These are phyloP conservation scores for Elaeidobius kamerunicus DNA, from an alignment of 2,888 invertebrate genomes.

Conservation along the genomic window DNA sequence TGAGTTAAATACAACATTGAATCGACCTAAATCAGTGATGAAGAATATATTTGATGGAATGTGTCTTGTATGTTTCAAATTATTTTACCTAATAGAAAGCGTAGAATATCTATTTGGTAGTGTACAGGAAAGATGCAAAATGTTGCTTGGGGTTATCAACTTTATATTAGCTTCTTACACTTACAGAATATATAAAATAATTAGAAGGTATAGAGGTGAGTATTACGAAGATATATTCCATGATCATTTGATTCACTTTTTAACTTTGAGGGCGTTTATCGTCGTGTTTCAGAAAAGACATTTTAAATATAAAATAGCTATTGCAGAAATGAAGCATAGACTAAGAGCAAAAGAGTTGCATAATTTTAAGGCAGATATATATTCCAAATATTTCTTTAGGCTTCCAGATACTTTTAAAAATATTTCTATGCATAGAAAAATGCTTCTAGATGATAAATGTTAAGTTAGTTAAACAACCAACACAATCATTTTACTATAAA, in stretches of 20 bases:
- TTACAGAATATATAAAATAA: background rate
- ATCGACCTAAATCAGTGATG: slow-evolving; percentile 8
- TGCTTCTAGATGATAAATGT: no score
- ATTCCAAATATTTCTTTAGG: background rate
- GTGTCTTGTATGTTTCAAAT: slow-evolving; percentile 23
- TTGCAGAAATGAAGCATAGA: background rate
- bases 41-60: slow-evolving; percentile 25
- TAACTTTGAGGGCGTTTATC: slow-evolving; percentile 18
- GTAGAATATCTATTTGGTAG: slow-evolving; percentile 11
- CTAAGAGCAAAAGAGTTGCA: background rate
- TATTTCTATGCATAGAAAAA: background rate
- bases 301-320: slow-evolving; percentile 7
- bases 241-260: slow-evolving; percentile 3
- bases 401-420: background rate
- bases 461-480: no score
- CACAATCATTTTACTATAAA: no score
- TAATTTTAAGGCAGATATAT: background rate
- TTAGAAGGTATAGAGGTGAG: slow-evolving; percentile 10
- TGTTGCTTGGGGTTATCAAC: slow-evolving; percentile 3
- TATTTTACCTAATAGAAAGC: slow-evolving; percentile 10
- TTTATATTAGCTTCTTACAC: slow-evolving; percentile 8
- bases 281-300: slow-evolving; percentile 15
- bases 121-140: background rate
- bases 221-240: slow-evolving; percentile 8
- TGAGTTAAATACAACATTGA: slow-evolving; percentile 17